Evolutionary conservation across 2,888 invertebrate genomes (phyloP), one percentile per base, ranked within the genome.

Genomic region (Lottia gigantea): DNA sequence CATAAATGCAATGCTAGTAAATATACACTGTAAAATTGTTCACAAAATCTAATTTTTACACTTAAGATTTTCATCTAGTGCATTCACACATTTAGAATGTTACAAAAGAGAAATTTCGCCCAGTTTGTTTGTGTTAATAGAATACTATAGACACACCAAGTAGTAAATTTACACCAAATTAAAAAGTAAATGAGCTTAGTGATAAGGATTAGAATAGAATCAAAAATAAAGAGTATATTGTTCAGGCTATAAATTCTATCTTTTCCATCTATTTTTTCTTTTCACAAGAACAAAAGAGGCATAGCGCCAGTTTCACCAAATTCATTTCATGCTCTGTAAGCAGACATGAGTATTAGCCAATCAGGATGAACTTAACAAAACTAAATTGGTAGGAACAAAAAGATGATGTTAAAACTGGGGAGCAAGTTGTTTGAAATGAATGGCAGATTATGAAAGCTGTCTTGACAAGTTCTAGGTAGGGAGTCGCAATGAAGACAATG

Each of bases 321-420:
- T 55, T 55, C 55, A 55, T 55, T 55, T 55, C 55, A 55, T 55
- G 55, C 55, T 55, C 55, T 23, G 55, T 55, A 55, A 55, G 55
- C 55, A 55, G 55, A 55, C 55, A 23, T 14, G 23, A 55, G 19
- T 55, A 55, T 55, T 23, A 55, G 19, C 55, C 55, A 55, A 55
- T 55, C 55, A 55, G 55, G 55, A 19, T 55, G 19, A 55, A 55
- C 23, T 55, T 55, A n/a, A 55, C 55, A 55, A 55, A 55, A 55
- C 55, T 8, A 55, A 55, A 55, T 55, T 55, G 19, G 11, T 23
- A 23, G 23, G 19, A 55, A 55, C 55, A 55, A 55, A 55, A 55
- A 55, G 55, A 23, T 55, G 55, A 55, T 55, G 55, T 55, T 55
- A 55, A 55, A 55, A 23, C 23, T 55, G 23, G 55, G 55, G 19